phyloP scores from a whole-genome alignment of 2,113 vertebrate genomes.

The Cyanistes caeruleus region DNA sequence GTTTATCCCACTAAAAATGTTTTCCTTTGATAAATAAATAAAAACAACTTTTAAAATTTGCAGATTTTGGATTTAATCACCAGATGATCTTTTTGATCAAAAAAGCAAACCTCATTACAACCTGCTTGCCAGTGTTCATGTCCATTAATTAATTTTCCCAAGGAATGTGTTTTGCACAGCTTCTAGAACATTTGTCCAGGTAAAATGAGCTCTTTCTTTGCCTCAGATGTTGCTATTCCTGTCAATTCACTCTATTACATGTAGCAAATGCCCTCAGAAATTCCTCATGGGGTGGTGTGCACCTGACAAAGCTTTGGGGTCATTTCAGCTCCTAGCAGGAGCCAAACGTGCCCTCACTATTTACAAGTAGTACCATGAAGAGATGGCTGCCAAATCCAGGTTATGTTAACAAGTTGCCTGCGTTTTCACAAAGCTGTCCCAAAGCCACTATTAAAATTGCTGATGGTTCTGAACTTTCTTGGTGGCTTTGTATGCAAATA shows the following conservation, averaged over 20 bases:
- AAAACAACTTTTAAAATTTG: not conserved
- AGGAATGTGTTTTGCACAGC: not conserved
- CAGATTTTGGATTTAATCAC: not conserved
- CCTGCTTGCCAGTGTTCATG: not conserved
- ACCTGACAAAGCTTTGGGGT: rapidly evolving
- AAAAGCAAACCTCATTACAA: not conserved
- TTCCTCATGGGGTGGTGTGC: not conserved
- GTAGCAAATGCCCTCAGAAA: not conserved
- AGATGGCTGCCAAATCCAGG: not conserved
- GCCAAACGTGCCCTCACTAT: not conserved
- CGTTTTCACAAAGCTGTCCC: not conserved
- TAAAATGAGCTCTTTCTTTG: conserved; percentile 7
- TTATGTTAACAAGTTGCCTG: not conserved
- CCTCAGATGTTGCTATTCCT: not conserved
- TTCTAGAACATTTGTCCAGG: not conserved
- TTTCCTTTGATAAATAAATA: conserved; percentile 59
- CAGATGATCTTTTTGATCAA: not conserved
- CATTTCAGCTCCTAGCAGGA: not conserved
- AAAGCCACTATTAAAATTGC: not conserved
- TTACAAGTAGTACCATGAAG: not conserved
- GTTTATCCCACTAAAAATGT: conserved; percentile 30
- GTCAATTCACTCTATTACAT: not conserved
- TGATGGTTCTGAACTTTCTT: not conserved
- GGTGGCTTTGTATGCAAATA: not conserved
- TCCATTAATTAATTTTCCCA: not conserved